Base-by-base conservation (phyloP, 2,888 invertebrate species). In the Hoplodrina ambigua region DNA sequence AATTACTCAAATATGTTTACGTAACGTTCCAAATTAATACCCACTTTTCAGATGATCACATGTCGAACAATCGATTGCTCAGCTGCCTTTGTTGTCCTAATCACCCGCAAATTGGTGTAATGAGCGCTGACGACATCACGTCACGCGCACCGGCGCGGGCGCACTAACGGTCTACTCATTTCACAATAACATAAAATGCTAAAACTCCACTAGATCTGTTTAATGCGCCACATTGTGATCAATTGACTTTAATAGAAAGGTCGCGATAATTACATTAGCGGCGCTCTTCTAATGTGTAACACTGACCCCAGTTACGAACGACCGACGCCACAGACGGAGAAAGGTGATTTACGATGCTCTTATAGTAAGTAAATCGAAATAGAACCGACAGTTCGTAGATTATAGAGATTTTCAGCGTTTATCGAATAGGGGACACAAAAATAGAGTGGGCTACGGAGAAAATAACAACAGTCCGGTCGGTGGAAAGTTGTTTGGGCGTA, bases 231-330 rank as follows among this genome's bases (percentile, higher is more conserved):
- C 72, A 72, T 57, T 77, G 75, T 78, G 69, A 70, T 85, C 87
- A 94, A 92, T 94, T 94, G 93, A 93, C 91, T 90, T 88, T 90
- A 93, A 93, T 94, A 89, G 89, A 93, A 92, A 94, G 94, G 93
- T 94, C 94, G 90, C 84, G 73, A 77, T 94, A 93, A 93, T 94
- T 92, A 87, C 88, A 93, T 94, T 93, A 94, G 88, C 90, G 86
- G 69, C 80, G 86, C 81, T 85, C 86, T 88, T 69, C 87, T 90
- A 91, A 92, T 87, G 86, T 88, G 86, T 87, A 86, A 84, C 88
- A 85, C 77, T 84, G 84, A 84, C 87, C 85, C 78, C 77, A 60
- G 80, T 70, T 64, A 75, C 85, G 63, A 62, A 67, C n/a, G n/a
- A n/a, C 69, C 75, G 73, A 75, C 78, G 80, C 49, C 20, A 60